Percentiles rank a stretch among this genome's conserved stretches.
Conservation (phyloP, 2,888 invertebrate genomes). For the Apeira syringaria region DNA sequence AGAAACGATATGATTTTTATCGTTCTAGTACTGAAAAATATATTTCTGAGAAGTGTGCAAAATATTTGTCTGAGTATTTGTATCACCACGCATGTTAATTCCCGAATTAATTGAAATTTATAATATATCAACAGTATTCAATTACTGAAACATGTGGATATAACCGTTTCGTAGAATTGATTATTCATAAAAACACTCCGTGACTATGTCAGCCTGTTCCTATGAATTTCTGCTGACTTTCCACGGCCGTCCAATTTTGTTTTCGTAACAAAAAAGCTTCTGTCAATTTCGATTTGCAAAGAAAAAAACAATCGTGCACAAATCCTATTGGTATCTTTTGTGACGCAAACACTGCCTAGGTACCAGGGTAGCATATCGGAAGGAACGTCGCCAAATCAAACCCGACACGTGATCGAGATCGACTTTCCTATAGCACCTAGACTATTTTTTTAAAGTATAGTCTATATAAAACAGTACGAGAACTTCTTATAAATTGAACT, state of each 20-base stretch:
- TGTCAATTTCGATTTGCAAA: slow-evolving; percentile 28
- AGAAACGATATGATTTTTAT: no score
- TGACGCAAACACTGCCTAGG: slow-evolving; percentile 23
- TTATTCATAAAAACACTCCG: neutral
- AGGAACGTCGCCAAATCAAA: slow-evolving; percentile 37
- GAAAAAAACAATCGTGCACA: slow-evolving; percentile 22
- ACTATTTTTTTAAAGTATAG: neutral
- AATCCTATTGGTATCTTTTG: slow-evolving; percentile 31
- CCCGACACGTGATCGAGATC: slow-evolving; percentile 38
- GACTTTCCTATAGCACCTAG: slow-evolving; percentile 8
- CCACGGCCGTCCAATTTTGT: slow-evolving; percentile 14
- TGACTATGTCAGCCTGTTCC: neutral
- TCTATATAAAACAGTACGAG: slow-evolving; percentile 6
- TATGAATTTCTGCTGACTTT: slow-evolving; percentile 3
- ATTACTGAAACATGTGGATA: slow-evolving; percentile 6
- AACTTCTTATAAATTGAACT: neutral
- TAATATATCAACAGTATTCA: slow-evolving; percentile 20
- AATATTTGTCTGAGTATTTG: no score
- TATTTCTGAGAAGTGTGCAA: no score
- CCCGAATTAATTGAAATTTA: slow-evolving; percentile 23
- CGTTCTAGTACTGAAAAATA: no score
- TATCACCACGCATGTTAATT: no score
- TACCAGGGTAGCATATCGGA: slow-evolving; percentile 37
- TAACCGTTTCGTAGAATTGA: slow-evolving; percentile 1
- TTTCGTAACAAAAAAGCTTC: slow-evolving; percentile 18